Evolutionary conservation across 2,797 vertebrate species (phyloP).

Genomic region (Tapirus indicus): DNA sequence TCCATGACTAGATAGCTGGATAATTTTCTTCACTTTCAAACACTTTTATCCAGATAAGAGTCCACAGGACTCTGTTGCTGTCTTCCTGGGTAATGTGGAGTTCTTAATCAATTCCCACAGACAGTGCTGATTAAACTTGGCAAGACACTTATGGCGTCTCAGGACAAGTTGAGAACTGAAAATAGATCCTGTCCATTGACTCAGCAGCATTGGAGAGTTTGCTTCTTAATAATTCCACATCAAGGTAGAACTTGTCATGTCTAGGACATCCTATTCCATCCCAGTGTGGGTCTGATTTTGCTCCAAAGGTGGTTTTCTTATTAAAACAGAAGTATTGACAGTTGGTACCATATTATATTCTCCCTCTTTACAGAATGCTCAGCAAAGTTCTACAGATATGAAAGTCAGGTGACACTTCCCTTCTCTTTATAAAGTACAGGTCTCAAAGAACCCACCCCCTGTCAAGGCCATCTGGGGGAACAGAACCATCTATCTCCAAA

Average conservation of each 20-base stretch:
- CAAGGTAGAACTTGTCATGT: constrained; percentile 43
- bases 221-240: constrained; percentile 43
- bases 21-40: constrained; percentile 1
- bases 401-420: constrained; percentile 61
- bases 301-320: constrained; percentile 69
- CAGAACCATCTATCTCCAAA: background rate
- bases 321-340: constrained; percentile 67
- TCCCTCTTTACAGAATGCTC: constrained; percentile 1
- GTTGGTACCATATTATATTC: constrained; percentile 34
- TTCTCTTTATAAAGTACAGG: constrained; percentile 41
- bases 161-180: constrained; percentile 73
- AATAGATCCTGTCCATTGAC: constrained; percentile 67
- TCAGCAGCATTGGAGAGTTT: constrained; percentile 25
- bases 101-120: constrained; percentile 42
- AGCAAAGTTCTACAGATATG: constrained; percentile 17
- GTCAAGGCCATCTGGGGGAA: constrained; percentile 39
- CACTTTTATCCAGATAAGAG: background rate
- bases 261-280: constrained; percentile 27
- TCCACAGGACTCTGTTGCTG: constrained; percentile 45
- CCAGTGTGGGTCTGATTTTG: constrained; percentile 57
- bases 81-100: constrained; percentile 47
- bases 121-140: constrained; percentile 67
- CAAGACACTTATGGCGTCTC: constrained; percentile 54
- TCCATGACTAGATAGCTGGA: background rate
- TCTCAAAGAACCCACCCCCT: constrained; percentile 32